phyloP scores from a whole-genome alignment of 2,797 vertebrate genomes.

The Lagocephalus sceleratus region DNA sequence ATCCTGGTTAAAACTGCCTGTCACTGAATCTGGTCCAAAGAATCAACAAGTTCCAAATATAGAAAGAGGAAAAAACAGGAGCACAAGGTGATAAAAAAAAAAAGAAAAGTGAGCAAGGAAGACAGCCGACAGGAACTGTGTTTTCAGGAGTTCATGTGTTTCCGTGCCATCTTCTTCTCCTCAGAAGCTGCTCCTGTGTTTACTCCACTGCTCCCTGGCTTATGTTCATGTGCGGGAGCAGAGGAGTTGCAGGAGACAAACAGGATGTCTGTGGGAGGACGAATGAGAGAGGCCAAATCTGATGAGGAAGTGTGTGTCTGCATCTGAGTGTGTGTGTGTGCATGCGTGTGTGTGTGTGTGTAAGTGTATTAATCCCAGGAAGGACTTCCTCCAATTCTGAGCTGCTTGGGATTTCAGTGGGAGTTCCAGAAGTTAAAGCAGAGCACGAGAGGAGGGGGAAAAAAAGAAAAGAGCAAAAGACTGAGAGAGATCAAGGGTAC shows the following conservation, averaged over 20 bases:
- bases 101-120: conserved; percentile 12
- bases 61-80: conserved; percentile 16
- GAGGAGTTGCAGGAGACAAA: conserved; percentile 63
- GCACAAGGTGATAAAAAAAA: not conserved
- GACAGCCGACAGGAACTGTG: conserved; percentile 17
- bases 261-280: conserved; percentile 77
- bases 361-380: conserved; percentile 66
- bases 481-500: conserved; percentile 51
- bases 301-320: conserved; percentile 61
- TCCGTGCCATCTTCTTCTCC: conserved; percentile 21
- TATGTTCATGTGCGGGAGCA: conserved; percentile 56
- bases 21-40: conserved; percentile 40
- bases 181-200: conserved; percentile 51
- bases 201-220: conserved; percentile 53
- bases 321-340: conserved; percentile 8
- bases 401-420: conserved; percentile 73
- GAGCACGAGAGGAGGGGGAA: conserved; percentile 26
- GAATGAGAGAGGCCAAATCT: conserved; percentile 64
- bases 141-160: conserved; percentile 24
- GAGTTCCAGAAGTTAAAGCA: conserved; percentile 62
- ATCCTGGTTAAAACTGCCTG: conserved; percentile 43
- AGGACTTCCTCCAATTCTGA: conserved; percentile 70
- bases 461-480: conserved; percentile 29
- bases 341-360: conserved; percentile 38
- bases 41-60: conserved; percentile 44